Evolutionary conservation across 2,113 vertebrate genomes (phyloP), one percentile per base, ranked within the genome.

Genomic region (Lampris megalopsis): DNA sequence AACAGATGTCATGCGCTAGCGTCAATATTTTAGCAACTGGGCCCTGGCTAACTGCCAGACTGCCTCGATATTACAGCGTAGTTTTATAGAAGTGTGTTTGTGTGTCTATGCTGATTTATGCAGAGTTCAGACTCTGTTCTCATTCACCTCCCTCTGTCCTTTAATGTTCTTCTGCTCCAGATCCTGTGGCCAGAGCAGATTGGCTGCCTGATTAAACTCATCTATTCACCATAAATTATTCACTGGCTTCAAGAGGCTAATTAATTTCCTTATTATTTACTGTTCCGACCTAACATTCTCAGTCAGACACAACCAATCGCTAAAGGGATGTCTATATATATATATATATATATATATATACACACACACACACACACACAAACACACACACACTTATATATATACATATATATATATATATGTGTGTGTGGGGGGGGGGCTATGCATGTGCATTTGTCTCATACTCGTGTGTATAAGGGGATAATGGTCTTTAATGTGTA

Each of bases 261-360:
- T 93, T 78, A 79, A 84, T 85, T 84, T 64, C 40, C 76, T 66
- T 77, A 82, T 86, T 88, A 88, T 91, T 91, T 79, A 84, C 63
- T 70, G 71, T 57, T 82, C 61, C 42, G 45, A 56, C 65, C 11
- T 37, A 64, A 36, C 63, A 54, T 49, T 68, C 38, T 45, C 36
- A 43, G 37, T 65, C 54, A 45, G 71, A 68, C 66, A 58, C 41
- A 71, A 48, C 52, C 42, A 68, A 66, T 75, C 69, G 76, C 59
- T 53, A 40, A 76, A 5, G 5, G 10, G 64, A 54, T 52, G 6
- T 9, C 6, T 56, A 42, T 2, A 52, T 35, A 43, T 48, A 24
- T 57, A 50, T n/a, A n/a, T 40, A 3, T 41, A 38, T 56, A 50
- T 53, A 24, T 24, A 24, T 24, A 24, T 24, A 24, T 0, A 24